phyloP scores from a whole-genome alignment of 2,888 invertebrate species.

The Drosophila phalerata region DNA sequence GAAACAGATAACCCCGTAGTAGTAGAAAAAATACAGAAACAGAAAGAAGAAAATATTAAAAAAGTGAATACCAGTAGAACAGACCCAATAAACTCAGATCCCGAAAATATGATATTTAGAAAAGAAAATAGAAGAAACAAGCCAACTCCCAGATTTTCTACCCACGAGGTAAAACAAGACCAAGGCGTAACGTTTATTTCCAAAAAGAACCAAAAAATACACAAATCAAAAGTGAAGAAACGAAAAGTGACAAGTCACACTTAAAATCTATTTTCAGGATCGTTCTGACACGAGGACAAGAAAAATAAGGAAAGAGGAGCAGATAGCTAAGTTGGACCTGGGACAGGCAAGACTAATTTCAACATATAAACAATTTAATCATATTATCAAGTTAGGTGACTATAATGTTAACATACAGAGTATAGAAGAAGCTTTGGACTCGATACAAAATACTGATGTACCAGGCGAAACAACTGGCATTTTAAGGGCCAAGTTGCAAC shows the following conservation, averaged over 20 bases:
- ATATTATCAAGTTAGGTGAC: neutral
- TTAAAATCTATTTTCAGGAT: neutral
- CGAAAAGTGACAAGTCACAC: neutral
- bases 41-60: too few relatives aligned
- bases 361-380: neutral
- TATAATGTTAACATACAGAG: neutral
- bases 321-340: neutral
- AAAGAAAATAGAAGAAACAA: too few relatives aligned
- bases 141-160: too few relatives aligned
- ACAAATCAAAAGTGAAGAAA: neutral
- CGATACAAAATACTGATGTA: neutral
- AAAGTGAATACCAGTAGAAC: too few relatives aligned
- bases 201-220: neutral
- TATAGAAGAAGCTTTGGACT: neutral
- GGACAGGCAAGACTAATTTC: constrained; percentile 1
- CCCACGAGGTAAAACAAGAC: too few relatives aligned
- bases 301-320: neutral
- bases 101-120: too few relatives aligned
- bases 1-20: too few relatives aligned
- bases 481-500: neutral
- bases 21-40: too few relatives aligned
- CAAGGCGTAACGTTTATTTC: neutral
- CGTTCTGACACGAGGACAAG: neutral
- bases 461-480: neutral
- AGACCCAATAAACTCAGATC: too few relatives aligned